A percentile compares a stretch with the other conserved stretches of the same genome.
phyloP scores from a whole-genome alignment of 1,140 invertebrate genomes.

The Pseudomyrmex dendroicus region DNA sequence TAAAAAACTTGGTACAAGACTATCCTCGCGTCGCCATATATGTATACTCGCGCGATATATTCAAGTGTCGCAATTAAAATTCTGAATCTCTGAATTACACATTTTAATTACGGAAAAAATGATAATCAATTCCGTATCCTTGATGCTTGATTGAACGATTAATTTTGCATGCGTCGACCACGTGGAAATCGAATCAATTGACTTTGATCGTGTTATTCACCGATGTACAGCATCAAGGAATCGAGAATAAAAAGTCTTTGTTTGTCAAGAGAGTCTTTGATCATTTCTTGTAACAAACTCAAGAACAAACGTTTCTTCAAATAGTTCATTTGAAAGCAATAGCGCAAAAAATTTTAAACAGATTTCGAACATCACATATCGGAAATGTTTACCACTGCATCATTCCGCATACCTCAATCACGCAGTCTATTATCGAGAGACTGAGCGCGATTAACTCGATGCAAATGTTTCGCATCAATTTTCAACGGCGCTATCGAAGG shows the following conservation, averaged over 20 bases:
- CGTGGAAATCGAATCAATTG: conserved; percentile 25
- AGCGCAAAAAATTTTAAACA: not conserved
- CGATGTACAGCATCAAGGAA: not conserved
- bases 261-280: too few species aligned
- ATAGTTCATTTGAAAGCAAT: too few species aligned
- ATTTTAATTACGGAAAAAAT: not conserved
- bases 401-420: conserved; percentile 12
- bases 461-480: conserved; percentile 51
- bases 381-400: not conserved
- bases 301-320: not conserved
- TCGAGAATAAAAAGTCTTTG: too few species aligned
- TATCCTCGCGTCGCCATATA: not conserved
- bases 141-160: not conserved
- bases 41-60: not conserved
- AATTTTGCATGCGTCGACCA: not conserved
- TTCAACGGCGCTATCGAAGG: conserved; percentile 49
- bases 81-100: conserved; percentile 13
- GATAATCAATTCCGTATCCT: not conserved
- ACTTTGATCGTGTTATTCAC: conserved; percentile 5
- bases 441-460: conserved; percentile 39
- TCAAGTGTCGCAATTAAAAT: not conserved
- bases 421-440: conserved; percentile 1
- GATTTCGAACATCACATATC: not conserved
- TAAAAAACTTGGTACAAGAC: not conserved
- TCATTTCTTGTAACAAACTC: too few species aligned